Evolutionary conservation across 92 coral and sea anemone species (phyloP), one percentile per base, ranked within the genome.

Genomic region (Parazoanthus swiftii): DNA sequence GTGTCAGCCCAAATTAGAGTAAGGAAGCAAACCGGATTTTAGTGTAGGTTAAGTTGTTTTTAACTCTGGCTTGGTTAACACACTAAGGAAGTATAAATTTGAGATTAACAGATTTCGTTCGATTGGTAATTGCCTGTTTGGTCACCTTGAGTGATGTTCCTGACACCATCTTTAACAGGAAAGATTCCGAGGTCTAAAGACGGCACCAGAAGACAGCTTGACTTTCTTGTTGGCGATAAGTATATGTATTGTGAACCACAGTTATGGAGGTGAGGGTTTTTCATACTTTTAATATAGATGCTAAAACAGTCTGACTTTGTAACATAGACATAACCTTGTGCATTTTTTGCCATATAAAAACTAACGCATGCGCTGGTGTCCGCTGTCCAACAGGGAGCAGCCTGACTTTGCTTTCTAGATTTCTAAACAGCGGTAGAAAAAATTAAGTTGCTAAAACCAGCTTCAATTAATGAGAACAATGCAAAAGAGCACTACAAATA

Each of bases 171-270:
- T 74, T 81, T 50, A 46, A 72, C 88, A 97, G 99, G 99, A 97
- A 42, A 92, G 89, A 82, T 94, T 95, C 81, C 91, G 98, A 86
- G 95, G 95, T 8, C 90, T 97, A 23, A 97, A 97, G 89, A 91
- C 98, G n/a, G 94, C 99, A 21, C 99, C 98, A 8, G 93, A 92
- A 81, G 95, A 93, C 74, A 93, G 98, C 77, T 89, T 97, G 68
- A 95, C 99, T 0, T 93, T 88, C 79, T 87, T 93, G 23, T 89
- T 97, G 78, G 94, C 98, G 13, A 92, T 92, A 29, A 92, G 98
- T 75, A 82, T 95, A 4, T 97, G 99, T 89, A 91, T 97, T 66
- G 99, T 97, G n/a, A 95, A 97, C 89, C 98, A 97, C 88, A 97
- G 95, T 84, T 93, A 97, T 74, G 99, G 99, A 89, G 99, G 99